Base-by-base conservation (phyloP, 2,113 vertebrate genomes). In the Centropus unirufus region DNA sequence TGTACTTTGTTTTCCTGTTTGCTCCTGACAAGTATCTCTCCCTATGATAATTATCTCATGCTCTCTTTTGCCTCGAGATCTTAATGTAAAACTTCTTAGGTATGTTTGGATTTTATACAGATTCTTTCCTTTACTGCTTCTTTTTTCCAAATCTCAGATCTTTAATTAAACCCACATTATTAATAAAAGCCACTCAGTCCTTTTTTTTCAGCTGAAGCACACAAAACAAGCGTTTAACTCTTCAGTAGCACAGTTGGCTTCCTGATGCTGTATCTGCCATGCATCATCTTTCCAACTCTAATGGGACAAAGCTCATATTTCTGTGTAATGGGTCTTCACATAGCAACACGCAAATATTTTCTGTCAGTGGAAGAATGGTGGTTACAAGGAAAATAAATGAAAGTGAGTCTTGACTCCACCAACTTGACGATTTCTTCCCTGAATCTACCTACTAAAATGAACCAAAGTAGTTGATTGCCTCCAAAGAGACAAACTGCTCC, bases 281-380 rank as follows among this genome's bases (percentile, higher is more conserved):
- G 19, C 30, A 74, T 73, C 54, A 69, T 24, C 39, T 42, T 78
- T 84, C 51, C 30, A 74, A 49, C 23, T 39, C 24, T 52, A 83
- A 58, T 2, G 58, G 12, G 34, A 32, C 24, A 90, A 84, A 80
- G 52, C 62, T 83, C 72, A 87, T 59, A 75, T 87, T 87, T 91
- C 74, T 42, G 14, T 49, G 14, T 46, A 89, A 67, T 29, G 84
- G 20, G 20, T 73, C 27, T 84, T 93, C 52, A 78, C 74, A 54
- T 57, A 91, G 83, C 81, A 94, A 91, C 91, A 91, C 87, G 61
- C 14, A 94, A 93, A 72, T 91, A 95, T 75, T 93, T 94, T 82
- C 58, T 64, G 16, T 59, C 30, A 52, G 26, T 58, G 34, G 32
- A 77, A 70, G 44, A 87, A 84, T 24, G 52, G 44, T 49, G 39